Evolutionary conservation across 2,888 invertebrate species (phyloP), one percentile per base, ranked within the genome.

Genomic region (Acronicta psi): DNA sequence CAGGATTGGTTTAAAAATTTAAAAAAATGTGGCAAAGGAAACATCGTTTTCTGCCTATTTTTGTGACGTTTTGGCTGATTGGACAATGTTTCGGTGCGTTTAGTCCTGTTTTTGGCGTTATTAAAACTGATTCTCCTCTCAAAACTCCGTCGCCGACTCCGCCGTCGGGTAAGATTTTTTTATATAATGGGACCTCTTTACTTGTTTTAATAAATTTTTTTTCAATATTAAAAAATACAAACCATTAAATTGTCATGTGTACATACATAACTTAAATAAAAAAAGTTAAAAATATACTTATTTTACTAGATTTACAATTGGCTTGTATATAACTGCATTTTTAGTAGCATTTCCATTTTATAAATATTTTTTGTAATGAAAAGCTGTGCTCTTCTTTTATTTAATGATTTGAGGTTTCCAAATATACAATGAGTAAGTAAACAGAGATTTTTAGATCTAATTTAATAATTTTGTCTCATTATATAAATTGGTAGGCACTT

Each of bases 151-250:
- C 75, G 57, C 79, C 85, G 14, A 82, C 82, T 23, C 72, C 77
- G 34, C 77, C 82, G n/a, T 69, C 77, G 69, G 88, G 88, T 88
- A 88, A 87, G 86, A 57, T 76, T 75, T 65, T 72, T 75, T 71
- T 69, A 64, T 76, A 72, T 76, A 73, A 69, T 73, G 73, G 79
- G 79, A 76, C 77, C 51, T 42, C 43, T 38, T 41, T 34, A 6
- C 13, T n/a, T n/a, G 0, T 34, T 34, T 1, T n/a, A n/a, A n/a
- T n/a, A n/a, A n/a, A n/a, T 8, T 45, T 40, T 38, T 42, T 41
- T n/a, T n/a, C 14, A 17, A 8, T 18, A 10, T 14, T 34, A 54
- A 50, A 60, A 42, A 29, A 16, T 31, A 37, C 16, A 23, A 14
- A 10, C 63, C 45, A 58, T 55, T 31, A 36, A 56, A 41, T 8